These are phyloP conservation scores for Cheirogaleus major DNA, from an alignment of 2,797 vertebrate species.

Conservation along the genomic window DNA sequence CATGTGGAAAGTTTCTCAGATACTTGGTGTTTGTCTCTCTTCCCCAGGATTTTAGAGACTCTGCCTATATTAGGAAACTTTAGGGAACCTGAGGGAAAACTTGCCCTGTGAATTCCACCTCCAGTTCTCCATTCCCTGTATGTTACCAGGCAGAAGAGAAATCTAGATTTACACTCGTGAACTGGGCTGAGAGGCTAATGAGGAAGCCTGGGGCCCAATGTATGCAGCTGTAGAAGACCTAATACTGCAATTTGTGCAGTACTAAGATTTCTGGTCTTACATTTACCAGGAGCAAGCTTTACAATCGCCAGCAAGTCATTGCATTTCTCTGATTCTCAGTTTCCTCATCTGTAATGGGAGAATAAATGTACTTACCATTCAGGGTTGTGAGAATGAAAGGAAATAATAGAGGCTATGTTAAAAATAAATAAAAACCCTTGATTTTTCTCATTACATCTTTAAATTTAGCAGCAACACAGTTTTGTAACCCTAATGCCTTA, in stretches of 20 bases:
- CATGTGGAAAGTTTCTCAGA: neutral
- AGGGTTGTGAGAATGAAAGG: neutral
- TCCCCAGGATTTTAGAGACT: neutral
- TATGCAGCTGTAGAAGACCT: neutral
- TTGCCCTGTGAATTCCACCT: neutral
- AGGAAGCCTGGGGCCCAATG: neutral
- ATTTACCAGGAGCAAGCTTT: neutral
- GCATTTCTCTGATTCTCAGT: neutral
- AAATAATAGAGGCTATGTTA: neutral
- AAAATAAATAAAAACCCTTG: neutral
- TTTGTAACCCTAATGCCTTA: neutral
- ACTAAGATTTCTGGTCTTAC: neutral
- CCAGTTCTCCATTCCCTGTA: neutral
- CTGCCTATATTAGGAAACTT: neutral
- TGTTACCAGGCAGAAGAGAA: neutral
- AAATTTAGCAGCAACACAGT: neutral
- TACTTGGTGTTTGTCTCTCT: neutral
- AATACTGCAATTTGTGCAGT: neutral
- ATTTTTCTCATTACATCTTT: neutral
- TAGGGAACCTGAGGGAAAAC: neutral
- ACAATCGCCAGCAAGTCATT: neutral
- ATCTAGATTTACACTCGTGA: neutral
- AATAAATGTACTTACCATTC: neutral
- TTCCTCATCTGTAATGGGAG: neutral
- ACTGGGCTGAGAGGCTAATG: neutral